Evolutionary conservation across 2,797 vertebrate species (phyloP).

Genomic region (Sebastes alutus): DNA sequence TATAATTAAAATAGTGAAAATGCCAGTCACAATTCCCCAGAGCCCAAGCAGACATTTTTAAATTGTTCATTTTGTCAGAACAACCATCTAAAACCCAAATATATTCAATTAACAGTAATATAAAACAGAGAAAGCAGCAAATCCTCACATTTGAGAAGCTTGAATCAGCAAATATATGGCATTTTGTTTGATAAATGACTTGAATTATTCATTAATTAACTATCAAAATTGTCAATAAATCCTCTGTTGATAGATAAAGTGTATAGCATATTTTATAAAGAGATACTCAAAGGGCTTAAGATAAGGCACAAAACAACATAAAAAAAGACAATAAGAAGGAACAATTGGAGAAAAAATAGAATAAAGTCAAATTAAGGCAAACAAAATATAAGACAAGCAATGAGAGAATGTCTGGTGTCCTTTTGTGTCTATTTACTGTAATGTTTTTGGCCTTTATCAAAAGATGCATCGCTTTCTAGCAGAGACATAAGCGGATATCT

Average conservation of each 20-base stretch:
- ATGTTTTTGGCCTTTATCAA: neutral
- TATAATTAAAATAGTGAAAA: neutral
- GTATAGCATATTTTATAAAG: no score
- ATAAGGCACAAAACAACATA: neutral
- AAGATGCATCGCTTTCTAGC: slow-evolving; percentile 23
- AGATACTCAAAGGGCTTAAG: no score
- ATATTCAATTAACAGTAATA: no score
- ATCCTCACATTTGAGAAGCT: no score
- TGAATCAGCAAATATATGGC: no score
- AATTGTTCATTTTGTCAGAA: no score
- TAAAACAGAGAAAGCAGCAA: no score
- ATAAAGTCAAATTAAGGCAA: neutral
- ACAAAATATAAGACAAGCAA: no score
- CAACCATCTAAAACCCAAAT: no score
- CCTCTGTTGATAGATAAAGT: neutral
- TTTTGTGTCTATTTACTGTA: neutral
- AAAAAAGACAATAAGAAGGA: neutral
- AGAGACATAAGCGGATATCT: slow-evolving; percentile 38
- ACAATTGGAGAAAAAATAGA: no score
- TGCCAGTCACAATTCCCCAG: neutral
- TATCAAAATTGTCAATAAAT: neutral
- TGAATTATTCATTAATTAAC: neutral
- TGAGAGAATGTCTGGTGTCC: neutral
- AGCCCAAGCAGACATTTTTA: neutral
- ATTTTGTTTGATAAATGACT: neutral